phyloP scores from a whole-genome alignment of 1,140 invertebrate genomes.

The Hycleus cichorii region DNA sequence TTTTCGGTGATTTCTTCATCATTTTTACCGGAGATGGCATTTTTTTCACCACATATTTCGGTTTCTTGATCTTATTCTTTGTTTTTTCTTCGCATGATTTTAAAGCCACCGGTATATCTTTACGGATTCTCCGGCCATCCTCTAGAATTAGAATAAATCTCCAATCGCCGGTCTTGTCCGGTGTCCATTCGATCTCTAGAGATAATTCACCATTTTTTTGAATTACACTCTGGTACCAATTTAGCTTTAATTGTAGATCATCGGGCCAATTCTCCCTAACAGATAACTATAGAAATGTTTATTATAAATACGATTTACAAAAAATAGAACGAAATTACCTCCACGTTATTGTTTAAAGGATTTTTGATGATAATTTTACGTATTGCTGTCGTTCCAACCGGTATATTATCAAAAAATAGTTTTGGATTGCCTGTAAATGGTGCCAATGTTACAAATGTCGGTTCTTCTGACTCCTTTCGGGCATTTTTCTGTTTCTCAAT shows the following conservation, averaged over 20 bases:
- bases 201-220: slow-evolving; percentile 41
- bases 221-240: slow-evolving; percentile 44
- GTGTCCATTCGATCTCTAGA: slow-evolving; percentile 55
- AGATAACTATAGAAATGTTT: slow-evolving; percentile 45
- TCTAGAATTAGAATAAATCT: slow-evolving; percentile 55
- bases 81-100: slow-evolving; percentile 38
- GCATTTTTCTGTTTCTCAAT: slow-evolving; percentile 19
- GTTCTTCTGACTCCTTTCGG: slow-evolving; percentile 37
- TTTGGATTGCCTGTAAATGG: slow-evolving; percentile 55
- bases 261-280: slow-evolving; percentile 49
- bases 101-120: slow-evolving; percentile 57
- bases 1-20: not conserved
- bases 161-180: slow-evolving; percentile 48
- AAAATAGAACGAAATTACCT: not conserved
- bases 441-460: slow-evolving; percentile 46
- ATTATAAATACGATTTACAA: not conserved
- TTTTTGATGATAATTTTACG: slow-evolving; percentile 51
- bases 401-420: slow-evolving; percentile 56
- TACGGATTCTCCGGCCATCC: slow-evolving; percentile 54
- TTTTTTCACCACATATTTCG: no score
- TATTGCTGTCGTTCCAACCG: slow-evolving; percentile 45
- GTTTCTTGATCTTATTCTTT: not conserved
- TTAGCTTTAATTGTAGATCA: slow-evolving; percentile 50
- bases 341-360: slow-evolving; percentile 36
- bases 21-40: no score